Conservation (phyloP, 2,888 invertebrate genomes). For the Dexiosoma caninum region DNA sequence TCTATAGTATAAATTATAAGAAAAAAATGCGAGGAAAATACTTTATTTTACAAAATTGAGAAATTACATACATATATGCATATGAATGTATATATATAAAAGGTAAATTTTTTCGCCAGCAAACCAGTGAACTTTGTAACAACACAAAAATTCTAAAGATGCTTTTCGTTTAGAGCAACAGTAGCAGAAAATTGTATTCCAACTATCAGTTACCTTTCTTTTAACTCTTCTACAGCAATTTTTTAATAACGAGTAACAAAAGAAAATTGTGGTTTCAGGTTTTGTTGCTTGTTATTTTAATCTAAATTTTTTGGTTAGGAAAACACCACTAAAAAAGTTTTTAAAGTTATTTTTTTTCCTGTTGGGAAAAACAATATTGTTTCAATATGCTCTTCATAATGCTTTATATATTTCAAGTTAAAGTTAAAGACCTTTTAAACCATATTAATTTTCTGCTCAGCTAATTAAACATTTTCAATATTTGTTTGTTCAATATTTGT, state of each 20-base stretch:
- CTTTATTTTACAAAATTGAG: too few species aligned
- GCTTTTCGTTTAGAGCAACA: background rate
- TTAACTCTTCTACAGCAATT: background rate
- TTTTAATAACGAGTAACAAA: background rate
- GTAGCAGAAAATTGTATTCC: background rate
- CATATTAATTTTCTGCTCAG: slow-evolving; percentile 1
- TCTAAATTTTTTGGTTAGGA: background rate
- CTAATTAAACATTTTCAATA: slow-evolving; percentile 37
- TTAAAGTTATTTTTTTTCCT: background rate
- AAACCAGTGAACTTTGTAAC: slow-evolving; percentile 5
- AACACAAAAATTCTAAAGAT: slow-evolving; percentile 7
- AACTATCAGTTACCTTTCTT: background rate
- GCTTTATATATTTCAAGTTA: too few species aligned
- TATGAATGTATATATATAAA: too few species aligned
- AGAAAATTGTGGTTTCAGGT: slow-evolving; percentile 5
- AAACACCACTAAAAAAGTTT: background rate
- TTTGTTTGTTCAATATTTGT: slow-evolving; percentile 10
- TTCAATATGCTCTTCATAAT: too few species aligned
- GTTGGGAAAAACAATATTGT: too few species aligned
- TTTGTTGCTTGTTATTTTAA: slow-evolving; percentile 17
- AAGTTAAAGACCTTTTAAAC: background rate
- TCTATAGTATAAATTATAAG: too few species aligned
- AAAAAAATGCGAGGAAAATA: background rate
- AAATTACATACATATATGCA: too few species aligned
- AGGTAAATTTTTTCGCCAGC: background rate